Evolutionary conservation across 2,797 vertebrate species (phyloP).

Genomic region (Semotilus atromaculatus): DNA sequence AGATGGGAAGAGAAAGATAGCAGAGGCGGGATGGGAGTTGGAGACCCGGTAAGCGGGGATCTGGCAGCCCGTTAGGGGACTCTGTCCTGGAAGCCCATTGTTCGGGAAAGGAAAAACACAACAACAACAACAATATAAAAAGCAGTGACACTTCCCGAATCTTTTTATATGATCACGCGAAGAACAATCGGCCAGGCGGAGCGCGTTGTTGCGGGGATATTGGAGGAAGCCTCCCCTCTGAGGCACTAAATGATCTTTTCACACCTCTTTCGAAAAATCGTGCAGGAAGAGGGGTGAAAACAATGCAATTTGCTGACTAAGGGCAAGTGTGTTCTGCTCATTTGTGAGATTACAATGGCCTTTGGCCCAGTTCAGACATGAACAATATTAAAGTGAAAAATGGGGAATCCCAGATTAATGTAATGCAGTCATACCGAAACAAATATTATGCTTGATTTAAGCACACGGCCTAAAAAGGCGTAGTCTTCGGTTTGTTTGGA

Average conservation of each 20-base stretch:
- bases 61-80: constrained; percentile 78
- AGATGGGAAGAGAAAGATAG: constrained; percentile 83
- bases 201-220: constrained; percentile 78
- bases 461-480: constrained; percentile 38
- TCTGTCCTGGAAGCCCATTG: constrained; percentile 83
- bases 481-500: constrained; percentile 51
- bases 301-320: constrained; percentile 78
- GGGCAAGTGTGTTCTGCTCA: constrained; percentile 75
- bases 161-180: constrained; percentile 82
- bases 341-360: constrained; percentile 81
- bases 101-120: constrained; percentile 82
- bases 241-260: constrained; percentile 80
- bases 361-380: constrained; percentile 68
- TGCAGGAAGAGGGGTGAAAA: constrained; percentile 73
- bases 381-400: constrained; percentile 78
- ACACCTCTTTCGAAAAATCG: constrained; percentile 78
- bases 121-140: constrained; percentile 79
- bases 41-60: constrained; percentile 72
- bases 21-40: constrained; percentile 76
- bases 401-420: constrained; percentile 68
- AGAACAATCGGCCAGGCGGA: constrained; percentile 81
- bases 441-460: constrained; percentile 12
- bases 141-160: constrained; percentile 80
- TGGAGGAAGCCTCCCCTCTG: constrained; percentile 78
- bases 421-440: background rate